Base-by-base conservation (phyloP, 1,140 invertebrate species). In the Scaptodrosophila lebanonensis region DNA sequence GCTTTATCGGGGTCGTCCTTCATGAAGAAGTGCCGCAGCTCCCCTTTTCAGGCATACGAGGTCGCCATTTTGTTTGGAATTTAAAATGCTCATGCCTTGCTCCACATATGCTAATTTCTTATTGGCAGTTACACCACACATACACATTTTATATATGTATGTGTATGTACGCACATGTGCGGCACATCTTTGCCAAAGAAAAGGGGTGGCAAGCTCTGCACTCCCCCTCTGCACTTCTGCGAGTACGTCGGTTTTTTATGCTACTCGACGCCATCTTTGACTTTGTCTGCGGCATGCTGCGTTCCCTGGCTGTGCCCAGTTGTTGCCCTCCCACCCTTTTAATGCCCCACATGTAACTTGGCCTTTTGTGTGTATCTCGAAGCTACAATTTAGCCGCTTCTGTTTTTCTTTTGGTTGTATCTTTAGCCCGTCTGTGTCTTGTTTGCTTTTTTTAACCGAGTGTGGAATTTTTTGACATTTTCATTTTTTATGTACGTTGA, bases 401-500 rank as follows among this genome's bases (percentile, higher is more conserved):
- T 22, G 17, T 57, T 44, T 57, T 47, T 54, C 51, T 61, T 57
- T 50, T 9, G 27, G 20, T 17, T 50, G 8, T 11, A 18, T 44
- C 32, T 52, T 45, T 58, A 44, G 57, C 59, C 50, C 42, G 15
- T 38, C 44, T 58, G 29, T 58, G 38, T 27, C 50, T 57, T 61
- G 29, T 53, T 8, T 38, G 20, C 48, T n/a, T 54, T 65, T 66
- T 66, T 66, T 63, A 66, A 63, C 64, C 59, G 54, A 63, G 52
- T 66, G 64, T 47, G 63, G 63, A 42, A 51, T 61, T 59, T 58
- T 57, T 52, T 59, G 60, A 67, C 64, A 67, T 67, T 67, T 67
- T 67, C 53, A 64, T 67, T 67, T 67, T 67, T 67, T 67, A 64
- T 67, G 60, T 47, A 22, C 44, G 22, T 25, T 8, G 22, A 25